Conservation (phyloP, 2,797 vertebrate species). For the Syngnathus rostellatus region DNA sequence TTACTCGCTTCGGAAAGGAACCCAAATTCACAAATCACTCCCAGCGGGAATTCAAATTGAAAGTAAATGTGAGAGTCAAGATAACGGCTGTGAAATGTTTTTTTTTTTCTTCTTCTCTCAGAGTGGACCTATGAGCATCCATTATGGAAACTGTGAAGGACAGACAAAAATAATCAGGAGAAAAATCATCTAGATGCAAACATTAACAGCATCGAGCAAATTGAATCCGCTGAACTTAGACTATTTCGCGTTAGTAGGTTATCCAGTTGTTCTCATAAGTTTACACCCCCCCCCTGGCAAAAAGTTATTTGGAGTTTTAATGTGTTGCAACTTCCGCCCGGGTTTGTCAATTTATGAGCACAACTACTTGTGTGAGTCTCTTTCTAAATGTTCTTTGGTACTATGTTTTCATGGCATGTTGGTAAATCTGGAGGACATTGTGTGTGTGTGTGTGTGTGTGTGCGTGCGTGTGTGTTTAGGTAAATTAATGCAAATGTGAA, state of each 20-base stretch:
- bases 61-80: slow-evolving; percentile 4
- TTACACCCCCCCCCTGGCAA: too few relatives aligned
- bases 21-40: slow-evolving; percentile 15
- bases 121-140: slow-evolving; percentile 5
- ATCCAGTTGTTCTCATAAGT: not conserved
- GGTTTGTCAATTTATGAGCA: not conserved
- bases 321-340: too few relatives aligned
- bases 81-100: not conserved
- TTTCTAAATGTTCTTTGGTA: not conserved
- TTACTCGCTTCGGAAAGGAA: slow-evolving; percentile 3
- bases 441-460: not conserved
- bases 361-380: not conserved
- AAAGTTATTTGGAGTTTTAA: too few relatives aligned
- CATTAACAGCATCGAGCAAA: not conserved
- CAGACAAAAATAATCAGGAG: not conserved
- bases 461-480: not conserved
- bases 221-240: not conserved
- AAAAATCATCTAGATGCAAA: not conserved
- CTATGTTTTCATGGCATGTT: not conserved
- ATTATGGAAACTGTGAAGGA: slow-evolving; percentile 1
- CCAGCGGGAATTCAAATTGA: slow-evolving; percentile 10
- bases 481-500: not conserved
- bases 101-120: slow-evolving; percentile 6
- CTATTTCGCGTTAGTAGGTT: not conserved
- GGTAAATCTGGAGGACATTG: not conserved